Evolutionary conservation across 1,140 invertebrate species (phyloP).

Genomic region (Dendroctonus valens): DNA sequence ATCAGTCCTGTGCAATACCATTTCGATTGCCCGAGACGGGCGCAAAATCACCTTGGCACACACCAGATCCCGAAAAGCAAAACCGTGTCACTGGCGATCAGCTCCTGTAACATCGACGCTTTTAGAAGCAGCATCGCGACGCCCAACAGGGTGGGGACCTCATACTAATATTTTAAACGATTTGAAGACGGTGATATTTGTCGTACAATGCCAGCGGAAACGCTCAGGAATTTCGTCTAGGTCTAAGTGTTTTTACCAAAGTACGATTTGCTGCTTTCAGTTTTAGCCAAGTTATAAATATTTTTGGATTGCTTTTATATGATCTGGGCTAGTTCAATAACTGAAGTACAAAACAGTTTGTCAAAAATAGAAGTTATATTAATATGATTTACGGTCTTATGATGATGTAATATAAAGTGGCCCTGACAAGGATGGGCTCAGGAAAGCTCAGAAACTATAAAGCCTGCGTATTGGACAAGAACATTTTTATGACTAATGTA

Average conservation of each 20-base stretch:
- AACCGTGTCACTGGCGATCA: constrained; percentile 26
- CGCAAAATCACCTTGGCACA: constrained; percentile 25
- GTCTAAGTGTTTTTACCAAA: not conserved
- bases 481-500: too few relatives aligned
- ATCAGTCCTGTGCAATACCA: not conserved
- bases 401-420: not conserved
- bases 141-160: constrained; percentile 3
- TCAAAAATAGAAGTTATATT: constrained; percentile 1
- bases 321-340: not conserved
- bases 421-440: not conserved
- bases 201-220: constrained; percentile 13
- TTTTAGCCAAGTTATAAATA: too few relatives aligned
- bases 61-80: constrained; percentile 8
- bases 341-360: constrained; percentile 1
- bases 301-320: not conserved
- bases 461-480: too few relatives aligned
- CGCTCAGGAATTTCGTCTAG: constrained; percentile 12
- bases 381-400: not conserved
- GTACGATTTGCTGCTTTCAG: too few relatives aligned
- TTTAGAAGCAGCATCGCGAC: constrained; percentile 39
- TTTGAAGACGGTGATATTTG: constrained; percentile 11
- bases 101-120: constrained; percentile 35
- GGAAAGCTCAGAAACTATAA: too few relatives aligned
- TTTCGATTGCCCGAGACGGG: constrained; percentile 5
- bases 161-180: constrained; percentile 10